These are phyloP conservation scores for Malacosoma neustria DNA, from an alignment of 2,888 invertebrate species.

Conservation along the genomic window DNA sequence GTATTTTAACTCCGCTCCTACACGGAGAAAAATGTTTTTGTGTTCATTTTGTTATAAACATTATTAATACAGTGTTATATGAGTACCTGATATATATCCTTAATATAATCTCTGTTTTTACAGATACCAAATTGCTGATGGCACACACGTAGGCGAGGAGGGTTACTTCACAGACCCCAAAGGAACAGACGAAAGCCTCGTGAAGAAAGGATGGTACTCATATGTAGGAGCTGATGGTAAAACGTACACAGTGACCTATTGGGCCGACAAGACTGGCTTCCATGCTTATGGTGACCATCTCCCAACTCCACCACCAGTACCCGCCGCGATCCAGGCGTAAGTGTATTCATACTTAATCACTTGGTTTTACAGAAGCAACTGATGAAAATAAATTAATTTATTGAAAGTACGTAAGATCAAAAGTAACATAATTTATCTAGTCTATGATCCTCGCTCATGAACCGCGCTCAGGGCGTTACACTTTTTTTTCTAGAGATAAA, in stretches of 20 bases:
- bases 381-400: too few relatives aligned
- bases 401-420: too few relatives aligned
- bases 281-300: constrained; percentile 62
- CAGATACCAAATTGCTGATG: constrained; percentile 60
- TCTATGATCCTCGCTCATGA: too few relatives aligned
- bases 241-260: constrained; percentile 57
- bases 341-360: constrained; percentile 22
- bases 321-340: constrained; percentile 55
- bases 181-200: constrained; percentile 46
- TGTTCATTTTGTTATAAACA: too few relatives aligned
- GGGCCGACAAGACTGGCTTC: constrained; percentile 63
- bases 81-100: too few relatives aligned
- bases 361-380: too few relatives aligned
- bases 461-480: too few relatives aligned
- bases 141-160: constrained; percentile 60
- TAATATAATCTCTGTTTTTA: neutral
- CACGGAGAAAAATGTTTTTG: too few relatives aligned
- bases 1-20: too few relatives aligned
- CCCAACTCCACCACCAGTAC: constrained; percentile 56
- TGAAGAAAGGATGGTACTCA: constrained; percentile 67
- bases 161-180: constrained; percentile 51
- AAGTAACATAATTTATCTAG: neutral
- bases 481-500: too few relatives aligned
- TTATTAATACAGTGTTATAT: too few relatives aligned
- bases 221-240: constrained; percentile 54